Percentiles rank a stretch among this genome's conserved stretches.
These are phyloP conservation scores for Mus pahari DNA, from an alignment of 2,113 vertebrate species.

Conservation along the genomic window DNA sequence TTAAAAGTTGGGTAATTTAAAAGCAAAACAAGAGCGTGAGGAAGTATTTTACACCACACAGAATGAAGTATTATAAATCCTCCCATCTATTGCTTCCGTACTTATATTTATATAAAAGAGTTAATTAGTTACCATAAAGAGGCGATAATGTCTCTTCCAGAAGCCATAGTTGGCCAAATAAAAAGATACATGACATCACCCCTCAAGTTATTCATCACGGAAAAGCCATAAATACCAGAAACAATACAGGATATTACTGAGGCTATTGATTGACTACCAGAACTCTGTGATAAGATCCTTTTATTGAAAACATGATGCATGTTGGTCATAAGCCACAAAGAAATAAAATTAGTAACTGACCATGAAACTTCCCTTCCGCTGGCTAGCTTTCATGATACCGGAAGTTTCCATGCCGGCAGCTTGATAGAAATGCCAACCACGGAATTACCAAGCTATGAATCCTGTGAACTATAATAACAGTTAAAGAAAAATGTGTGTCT, in stretches of 20 bases:
- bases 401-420: not conserved
- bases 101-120: not conserved
- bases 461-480: not conserved
- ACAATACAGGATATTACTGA: not conserved
- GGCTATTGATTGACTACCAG: not conserved
- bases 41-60: not conserved
- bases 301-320: not conserved
- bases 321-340: not conserved
- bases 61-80: not conserved
- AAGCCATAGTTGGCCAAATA: not conserved
- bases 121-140: not conserved
- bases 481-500: too few species aligned
- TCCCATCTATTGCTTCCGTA: not conserved
- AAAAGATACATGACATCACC: not conserved
- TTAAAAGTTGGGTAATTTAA: constrained; percentile 50
- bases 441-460: not conserved
- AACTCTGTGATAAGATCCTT: not conserved
- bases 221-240: not conserved
- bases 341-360: not conserved
- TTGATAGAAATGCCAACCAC: not conserved
- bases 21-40: not conserved
- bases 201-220: not conserved
- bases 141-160: not conserved
- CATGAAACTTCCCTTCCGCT: not conserved
- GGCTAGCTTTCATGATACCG: not conserved